phyloP scores from a whole-genome alignment of 2,797 vertebrate species.

The Naso thynnoides region DNA sequence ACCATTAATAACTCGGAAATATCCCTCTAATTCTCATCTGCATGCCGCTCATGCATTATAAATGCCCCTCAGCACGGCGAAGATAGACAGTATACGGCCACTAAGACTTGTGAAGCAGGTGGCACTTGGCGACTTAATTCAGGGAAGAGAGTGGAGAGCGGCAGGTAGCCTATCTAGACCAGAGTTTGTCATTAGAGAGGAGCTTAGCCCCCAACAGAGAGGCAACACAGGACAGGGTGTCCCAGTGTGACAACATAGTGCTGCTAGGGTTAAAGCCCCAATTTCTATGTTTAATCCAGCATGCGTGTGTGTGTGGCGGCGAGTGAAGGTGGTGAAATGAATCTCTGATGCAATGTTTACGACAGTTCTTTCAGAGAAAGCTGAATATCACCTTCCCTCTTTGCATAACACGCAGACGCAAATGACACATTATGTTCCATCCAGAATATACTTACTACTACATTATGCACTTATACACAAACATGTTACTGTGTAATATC shows the following conservation, averaged over 20 bases:
- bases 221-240: conserved; percentile 46
- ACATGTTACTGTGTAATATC: background rate
- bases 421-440: conserved; percentile 2
- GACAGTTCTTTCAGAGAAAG: conserved; percentile 4
- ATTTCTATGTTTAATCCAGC: conserved; percentile 62
- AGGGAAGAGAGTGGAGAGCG: conserved; percentile 32
- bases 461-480: conserved; percentile 15
- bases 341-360: conserved; percentile 11
- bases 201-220: conserved; percentile 68
- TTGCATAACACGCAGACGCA: conserved; percentile 14
- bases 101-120: conserved; percentile 63
- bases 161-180: conserved; percentile 61
- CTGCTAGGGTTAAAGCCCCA: conserved; percentile 58
- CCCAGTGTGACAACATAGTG: conserved; percentile 43
- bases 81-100: conserved; percentile 64
- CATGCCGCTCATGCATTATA: conserved; percentile 69
- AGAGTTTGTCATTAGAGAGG: conserved; percentile 58
- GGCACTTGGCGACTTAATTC: conserved; percentile 35
- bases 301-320: conserved; percentile 21
- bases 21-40: conserved; percentile 73
- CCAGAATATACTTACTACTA: background rate
- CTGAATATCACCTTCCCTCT: conserved; percentile 15
- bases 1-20: conserved; percentile 69
- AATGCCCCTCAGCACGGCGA: conserved; percentile 39
- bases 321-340: conserved; percentile 22